Evolutionary conservation across 2,113 vertebrate genomes (phyloP), one percentile per base, ranked within the genome.

Genomic region (Leuciscus idus): DNA sequence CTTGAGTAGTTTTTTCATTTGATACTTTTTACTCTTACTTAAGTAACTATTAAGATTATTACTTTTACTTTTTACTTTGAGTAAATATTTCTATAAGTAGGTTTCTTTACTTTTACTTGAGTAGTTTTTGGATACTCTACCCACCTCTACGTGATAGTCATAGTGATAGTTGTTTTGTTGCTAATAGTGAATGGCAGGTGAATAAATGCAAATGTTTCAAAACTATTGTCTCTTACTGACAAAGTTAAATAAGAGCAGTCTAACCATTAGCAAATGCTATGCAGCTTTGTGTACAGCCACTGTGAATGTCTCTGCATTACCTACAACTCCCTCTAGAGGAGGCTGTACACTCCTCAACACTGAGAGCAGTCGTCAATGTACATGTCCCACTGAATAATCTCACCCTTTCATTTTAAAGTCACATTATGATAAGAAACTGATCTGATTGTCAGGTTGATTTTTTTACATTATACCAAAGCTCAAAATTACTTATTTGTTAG

Each of bases 301-400:
- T 8, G 64, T 68, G 64, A 48, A 1, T 17, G 6, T 75, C n/a
- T 13, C 6, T 50, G 64, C 10, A 26, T 76, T 81, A 76, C 12
- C 12, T 57, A 66, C 17, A 46, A 21, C 21, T 26, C 57, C 66
- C 62, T 83, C 26, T 88, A 88, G 59, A 82, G 78, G 80, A 79
- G 74, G 68, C 66, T 30, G 62, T 61, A 48, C 36, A 21, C 79
- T 62, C 59, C 79, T 48, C 15, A 48, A 48, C 79, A 68, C n/a
- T 68, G n/a, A 26, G 6, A 33, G 11, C 8, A 43, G 21, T 61
- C 3, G 3, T 43, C 57, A 61, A 80, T 48, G 6, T 26, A 48
- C 39, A 46, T 6, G 26, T 75, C n/a, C 5, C 11, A 48, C 5
- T 75, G 72, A 50, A 75, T 26, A 75, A 80, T 43, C 4, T 12